Base-by-base conservation (phyloP, 92 coral and sea anemone species). In the Porites divaricata region DNA sequence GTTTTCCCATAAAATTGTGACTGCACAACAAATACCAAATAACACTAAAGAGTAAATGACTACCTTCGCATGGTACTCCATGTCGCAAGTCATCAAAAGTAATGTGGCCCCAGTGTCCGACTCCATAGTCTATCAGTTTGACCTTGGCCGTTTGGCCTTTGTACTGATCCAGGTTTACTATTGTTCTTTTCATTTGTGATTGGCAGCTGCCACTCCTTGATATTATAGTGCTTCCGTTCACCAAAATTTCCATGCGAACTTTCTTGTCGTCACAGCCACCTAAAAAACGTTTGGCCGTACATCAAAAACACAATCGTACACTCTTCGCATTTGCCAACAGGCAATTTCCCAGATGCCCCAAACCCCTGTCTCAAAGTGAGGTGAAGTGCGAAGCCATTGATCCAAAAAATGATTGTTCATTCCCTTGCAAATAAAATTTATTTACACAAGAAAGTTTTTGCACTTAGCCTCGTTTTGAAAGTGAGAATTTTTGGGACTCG, bases 31-130 rank as follows among this genome's bases (percentile, higher is more conserved):
- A 7, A 35, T 70, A 24, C 8, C 52, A 15, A 16, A 9, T 14
- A 71, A 69, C 6, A 11, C 19, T 16, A 22, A 17, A 53, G 21
- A 17, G 8, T 7, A 67, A 35, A 13, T 7, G 19, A 54, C 8
- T 88, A 91, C 95, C 95, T 91, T 75, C 63, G 57, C 95, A 91
- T 14, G 78, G 61, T 13, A 58, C 71, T 49, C 63, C 85, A 50
- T 76, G 72, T 64, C 85, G 76, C 13, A 91, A 49, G 83, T 88
- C 86, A 63, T 88, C 95, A 72, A 91, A 79, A 21, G 78, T 20
- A 54, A 91, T 88, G 21, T 88, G 74, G 0, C 92, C 92, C 92
- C 90, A 80, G 23, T 51, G 21, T 2, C 58, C 87, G 12, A 13
- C 54, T 26, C 85, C 77, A 20, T 69, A 54, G 64, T 91, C 95